Conservation (phyloP, 2,888 invertebrate genomes). For the Mythimna pallens region DNA sequence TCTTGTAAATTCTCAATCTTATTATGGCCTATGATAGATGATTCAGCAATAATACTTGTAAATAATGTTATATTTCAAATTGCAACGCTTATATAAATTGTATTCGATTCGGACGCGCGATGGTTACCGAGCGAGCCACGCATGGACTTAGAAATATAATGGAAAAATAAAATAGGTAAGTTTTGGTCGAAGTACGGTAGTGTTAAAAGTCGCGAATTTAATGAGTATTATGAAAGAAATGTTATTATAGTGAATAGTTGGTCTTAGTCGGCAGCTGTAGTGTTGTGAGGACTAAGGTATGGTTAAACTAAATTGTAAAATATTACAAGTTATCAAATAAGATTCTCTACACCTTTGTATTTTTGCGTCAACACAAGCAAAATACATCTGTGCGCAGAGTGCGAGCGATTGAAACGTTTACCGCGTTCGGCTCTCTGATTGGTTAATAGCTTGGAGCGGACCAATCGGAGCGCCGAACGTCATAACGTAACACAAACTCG, state of each 20-base stretch:
- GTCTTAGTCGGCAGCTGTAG: constrained; percentile 62
- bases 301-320: constrained; percentile 46
- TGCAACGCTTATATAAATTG: constrained; percentile 61
- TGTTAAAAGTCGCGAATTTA: constrained; percentile 60
- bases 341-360: constrained; percentile 38
- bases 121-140: constrained; percentile 49
- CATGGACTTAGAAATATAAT: constrained; percentile 59
- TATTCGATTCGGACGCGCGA: constrained; percentile 56
- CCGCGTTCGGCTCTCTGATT: too few relatives aligned
- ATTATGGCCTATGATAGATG: constrained; percentile 73
- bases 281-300: constrained; percentile 49
- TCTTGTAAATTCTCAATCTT: constrained; percentile 60
- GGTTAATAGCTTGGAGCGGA: too few relatives aligned
- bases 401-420: too few relatives aligned
- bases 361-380: constrained; percentile 27
- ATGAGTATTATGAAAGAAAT: constrained; percentile 63
- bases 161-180: constrained; percentile 28
- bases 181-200: constrained; percentile 42
- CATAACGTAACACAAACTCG: too few relatives aligned
- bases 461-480: too few relatives aligned
- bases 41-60: constrained; percentile 76
- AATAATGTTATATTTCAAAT: constrained; percentile 69
- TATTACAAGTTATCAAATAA: constrained; percentile 41
- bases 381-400: constrained; percentile 4
- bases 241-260: constrained; percentile 60